These are phyloP conservation scores for Mallateleia sp. DNA, from an alignment of 2,888 invertebrate species.

Conservation along the genomic window DNA sequence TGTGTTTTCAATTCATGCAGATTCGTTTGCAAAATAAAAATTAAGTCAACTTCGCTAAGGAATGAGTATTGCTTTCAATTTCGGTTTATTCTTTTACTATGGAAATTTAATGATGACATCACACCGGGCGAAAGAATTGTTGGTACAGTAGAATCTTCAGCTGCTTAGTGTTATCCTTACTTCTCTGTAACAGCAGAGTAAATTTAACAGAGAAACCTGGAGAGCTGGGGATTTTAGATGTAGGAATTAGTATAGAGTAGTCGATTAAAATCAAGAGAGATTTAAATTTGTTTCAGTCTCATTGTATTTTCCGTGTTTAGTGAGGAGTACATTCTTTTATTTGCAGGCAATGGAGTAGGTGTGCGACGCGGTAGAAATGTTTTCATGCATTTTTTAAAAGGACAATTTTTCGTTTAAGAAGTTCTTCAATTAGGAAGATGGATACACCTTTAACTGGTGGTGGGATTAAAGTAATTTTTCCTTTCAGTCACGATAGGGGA, in stretches of 20 bases:
- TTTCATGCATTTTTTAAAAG: too few relatives aligned
- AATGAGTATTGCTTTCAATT: conserved; percentile 18
- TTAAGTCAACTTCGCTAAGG: neutral
- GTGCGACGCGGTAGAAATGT: too few relatives aligned
- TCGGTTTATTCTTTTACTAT: conserved; percentile 35
- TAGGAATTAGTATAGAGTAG: neutral
- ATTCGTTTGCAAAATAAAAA: conserved; percentile 5
- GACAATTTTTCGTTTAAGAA: too few relatives aligned
- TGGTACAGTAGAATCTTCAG: conserved; percentile 16
- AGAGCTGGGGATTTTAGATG: neutral
- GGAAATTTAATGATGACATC: conserved; percentile 43
- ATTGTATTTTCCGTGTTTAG: conserved; percentile 13
- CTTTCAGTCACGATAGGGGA: too few relatives aligned
- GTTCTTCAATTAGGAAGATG: too few relatives aligned
- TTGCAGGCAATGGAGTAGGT: too few relatives aligned
- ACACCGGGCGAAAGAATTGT: conserved; percentile 23
- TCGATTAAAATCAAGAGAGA: neutral
- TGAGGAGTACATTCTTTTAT: too few relatives aligned
- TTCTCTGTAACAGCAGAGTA: neutral
- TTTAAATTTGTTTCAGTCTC: neutral
- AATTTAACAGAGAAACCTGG: neutral
- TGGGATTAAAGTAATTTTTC: too few relatives aligned
- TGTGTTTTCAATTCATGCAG: neutral
- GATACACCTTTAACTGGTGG: too few relatives aligned
- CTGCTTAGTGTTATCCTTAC: conserved; percentile 6